Evolutionary conservation across 2,888 invertebrate species (phyloP), one percentile per base, ranked within the genome.

Genomic region (Diachrysia chrysitis): DNA sequence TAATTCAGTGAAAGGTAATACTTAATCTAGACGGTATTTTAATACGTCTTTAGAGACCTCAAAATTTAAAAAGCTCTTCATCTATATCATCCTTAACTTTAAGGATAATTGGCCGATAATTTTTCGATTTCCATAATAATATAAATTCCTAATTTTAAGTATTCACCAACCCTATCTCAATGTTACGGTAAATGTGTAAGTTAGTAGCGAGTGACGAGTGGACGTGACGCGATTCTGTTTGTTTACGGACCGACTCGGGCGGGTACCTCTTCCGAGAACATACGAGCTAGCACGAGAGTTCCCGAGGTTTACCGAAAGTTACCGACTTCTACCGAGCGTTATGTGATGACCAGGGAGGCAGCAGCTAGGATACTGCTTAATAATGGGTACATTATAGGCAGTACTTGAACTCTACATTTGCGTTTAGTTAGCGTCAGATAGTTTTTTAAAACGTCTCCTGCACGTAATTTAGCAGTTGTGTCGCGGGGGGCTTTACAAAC

Each of bases 171-270:
- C 93, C 90, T 93, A 87, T 60, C 53, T 69, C 66, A 69, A 78
- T 78, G 87, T 89, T 90, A 90, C 90, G 86, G 89, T 90, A 88
- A 89, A 90, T 87, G 94, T 93, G 94, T 94, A 94, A 95, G 92
- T 89, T 90, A 92, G 95, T 94, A 94, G 95, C 95, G 82, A 90
- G 89, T 89, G 89, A 86, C 83, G 86, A 88, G 88, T 89, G 88
- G 89, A 91, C 93, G 93, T 92, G 93, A 90, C 89, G 88, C 83
- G 90, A 88, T 88, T 92, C 85, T 93, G 92, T 95, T 93, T 95
- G 93, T 92, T 94, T 94, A 87, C 88, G 82, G 78, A 83, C 81
- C 76, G 80, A 71, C 74, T 63, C 55, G 35, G 63, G 73, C 73
- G 79, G 68, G 73, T 68, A 56, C 63, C 71, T 76, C 85, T 92